These are phyloP conservation scores for Heliopora coerulea DNA, from an alignment of 92 coral and sea anemone species.

Conservation along the genomic window DNA sequence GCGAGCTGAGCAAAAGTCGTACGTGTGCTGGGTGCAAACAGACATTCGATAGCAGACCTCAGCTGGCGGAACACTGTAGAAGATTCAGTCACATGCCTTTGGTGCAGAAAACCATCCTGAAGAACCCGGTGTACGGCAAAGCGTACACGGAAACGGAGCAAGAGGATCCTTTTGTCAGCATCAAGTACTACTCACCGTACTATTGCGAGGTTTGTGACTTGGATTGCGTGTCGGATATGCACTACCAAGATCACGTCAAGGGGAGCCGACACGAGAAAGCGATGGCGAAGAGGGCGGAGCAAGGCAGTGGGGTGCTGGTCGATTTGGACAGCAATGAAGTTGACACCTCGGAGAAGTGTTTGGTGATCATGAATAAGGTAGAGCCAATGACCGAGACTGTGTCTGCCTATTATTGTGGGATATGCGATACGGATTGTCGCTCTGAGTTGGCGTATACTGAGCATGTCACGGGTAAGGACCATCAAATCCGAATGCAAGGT, in stretches of 20 bases:
- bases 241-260: constrained; percentile 42
- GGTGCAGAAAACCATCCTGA: constrained; percentile 16
- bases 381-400: constrained; percentile 34
- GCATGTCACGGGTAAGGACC: constrained; percentile 35
- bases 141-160: constrained; percentile 36
- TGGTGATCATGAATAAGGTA: constrained; percentile 38
- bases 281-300: constrained; percentile 43
- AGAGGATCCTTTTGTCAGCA: constrained; percentile 46
- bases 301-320: constrained; percentile 26
- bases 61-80: constrained; percentile 41
- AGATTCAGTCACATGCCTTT: constrained; percentile 47
- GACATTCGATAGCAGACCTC: constrained; percentile 43
- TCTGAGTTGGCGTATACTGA: constrained; percentile 47
- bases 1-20: constrained; percentile 39
- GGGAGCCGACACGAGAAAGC: constrained; percentile 50
- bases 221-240: constrained; percentile 40
- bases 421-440: constrained; percentile 41
- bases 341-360: constrained; percentile 21
- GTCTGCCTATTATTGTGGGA: constrained; percentile 43
- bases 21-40: constrained; percentile 49
- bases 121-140: constrained; percentile 17
- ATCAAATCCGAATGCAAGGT: constrained; percentile 39
- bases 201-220: constrained; percentile 53
- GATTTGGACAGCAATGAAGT: constrained; percentile 36
- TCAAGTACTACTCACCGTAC: constrained; percentile 50